A percentile compares a stretch with the other conserved stretches of the same genome.
These are phyloP conservation scores for Micrasema longulum DNA, from an alignment of 1,140 invertebrate species.

Conservation along the genomic window DNA sequence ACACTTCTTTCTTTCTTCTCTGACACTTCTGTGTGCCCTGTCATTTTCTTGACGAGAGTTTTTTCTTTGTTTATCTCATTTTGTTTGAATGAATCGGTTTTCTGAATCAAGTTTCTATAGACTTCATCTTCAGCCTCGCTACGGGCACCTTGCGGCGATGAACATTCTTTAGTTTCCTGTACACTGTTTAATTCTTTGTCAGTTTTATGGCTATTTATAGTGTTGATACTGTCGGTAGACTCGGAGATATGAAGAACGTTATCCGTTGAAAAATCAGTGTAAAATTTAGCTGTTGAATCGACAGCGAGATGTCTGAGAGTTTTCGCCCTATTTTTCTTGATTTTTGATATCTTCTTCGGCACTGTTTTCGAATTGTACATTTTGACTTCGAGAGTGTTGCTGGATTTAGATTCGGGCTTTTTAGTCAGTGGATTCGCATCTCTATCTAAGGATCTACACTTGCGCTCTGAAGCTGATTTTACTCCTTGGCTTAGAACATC, in stretches of 20 bases:
- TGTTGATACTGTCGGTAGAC: constrained; percentile 71
- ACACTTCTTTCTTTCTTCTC: constrained; percentile 2
- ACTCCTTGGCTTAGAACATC: background rate
- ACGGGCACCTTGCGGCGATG: too few relatives aligned
- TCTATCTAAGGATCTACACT: constrained; percentile 35
- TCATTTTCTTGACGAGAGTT: constrained; percentile 54
- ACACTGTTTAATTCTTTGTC: constrained; percentile 57
- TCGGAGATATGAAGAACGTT: constrained; percentile 73
- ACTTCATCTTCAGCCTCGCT: constrained; percentile 65
- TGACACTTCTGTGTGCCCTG: background rate
- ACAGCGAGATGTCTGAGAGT: constrained; percentile 60
- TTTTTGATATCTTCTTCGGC: constrained; percentile 74
- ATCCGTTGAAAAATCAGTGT: constrained; percentile 70
- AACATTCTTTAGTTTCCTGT: too few relatives aligned
- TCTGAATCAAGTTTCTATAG: constrained; percentile 66
- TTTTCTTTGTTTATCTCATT: constrained; percentile 67
- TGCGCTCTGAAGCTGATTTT: constrained; percentile 1
- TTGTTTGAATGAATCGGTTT: constrained; percentile 69
- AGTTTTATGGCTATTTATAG: constrained; percentile 54
- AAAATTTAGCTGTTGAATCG: constrained; percentile 73
- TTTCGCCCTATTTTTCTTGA: constrained; percentile 73
- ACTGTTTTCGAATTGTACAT: constrained; percentile 75
- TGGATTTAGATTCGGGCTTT: constrained; percentile 55
- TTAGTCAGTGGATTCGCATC: constrained; percentile 14
- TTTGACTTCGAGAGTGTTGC: constrained; percentile 64